A percentile compares a stretch with the other conserved stretches of the same genome.
Evolutionary conservation across 2,888 invertebrate genomes (phyloP).

Genomic region (Rhopalosiphum nymphaeae): DNA sequence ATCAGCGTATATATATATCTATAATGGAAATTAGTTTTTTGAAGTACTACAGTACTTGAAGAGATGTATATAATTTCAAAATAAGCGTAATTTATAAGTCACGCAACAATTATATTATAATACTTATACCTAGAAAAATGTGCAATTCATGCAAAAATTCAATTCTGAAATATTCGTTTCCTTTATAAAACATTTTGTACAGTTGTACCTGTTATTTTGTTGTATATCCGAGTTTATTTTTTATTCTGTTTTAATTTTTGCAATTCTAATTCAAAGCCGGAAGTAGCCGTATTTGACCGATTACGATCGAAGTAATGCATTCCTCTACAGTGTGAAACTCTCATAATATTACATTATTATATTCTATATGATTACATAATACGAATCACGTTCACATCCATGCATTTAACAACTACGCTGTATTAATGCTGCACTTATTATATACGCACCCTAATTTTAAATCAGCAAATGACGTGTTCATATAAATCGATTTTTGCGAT

Average conservation of each 20-base stretch:
- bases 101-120: neutral
- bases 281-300: neutral
- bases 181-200: neutral
- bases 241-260: neutral
- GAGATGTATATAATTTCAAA: constrained; percentile 23
- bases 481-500: neutral
- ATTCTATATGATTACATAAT: neutral
- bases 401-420: neutral
- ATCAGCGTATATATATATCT: constrained; percentile 7
- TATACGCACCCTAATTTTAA: neutral
- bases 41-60: neutral
- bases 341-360: neutral
- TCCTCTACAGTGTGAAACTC: neutral
- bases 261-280: neutral
- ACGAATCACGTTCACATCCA: neutral
- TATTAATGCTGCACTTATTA: neutral
- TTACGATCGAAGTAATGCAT: constrained; percentile 9
- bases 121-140: neutral
- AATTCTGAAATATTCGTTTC: constrained; percentile 18
- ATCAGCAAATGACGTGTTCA: neutral
- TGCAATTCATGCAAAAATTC: constrained; percentile 28
- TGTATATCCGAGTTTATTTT: neutral
- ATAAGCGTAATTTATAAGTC: constrained; percentile 24
- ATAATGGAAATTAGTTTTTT: constrained; percentile 40
- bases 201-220: neutral